Base-by-base conservation (phyloP, 2,888 invertebrate species). In the Phortica magna region DNA sequence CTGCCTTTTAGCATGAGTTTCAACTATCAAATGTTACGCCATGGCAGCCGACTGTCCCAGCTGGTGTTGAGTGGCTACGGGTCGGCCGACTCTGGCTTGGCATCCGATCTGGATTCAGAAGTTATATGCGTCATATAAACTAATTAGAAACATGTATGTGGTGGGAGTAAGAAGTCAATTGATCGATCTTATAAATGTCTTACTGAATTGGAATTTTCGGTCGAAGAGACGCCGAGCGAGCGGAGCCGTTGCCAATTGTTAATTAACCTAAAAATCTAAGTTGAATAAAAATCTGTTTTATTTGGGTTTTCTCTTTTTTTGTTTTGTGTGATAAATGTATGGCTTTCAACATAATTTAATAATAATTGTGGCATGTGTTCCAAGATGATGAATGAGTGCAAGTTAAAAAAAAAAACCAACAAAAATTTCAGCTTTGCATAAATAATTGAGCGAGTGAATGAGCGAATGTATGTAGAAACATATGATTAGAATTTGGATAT, bases 191-290 rank as follows among this genome's bases (percentile, higher is more conserved):
- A 2, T 53, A n/a, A 10, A 53, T n/a, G 53, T 3, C 3, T 53
- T 14, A 6, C 12, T 6, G 31, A 31, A 31, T 31, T 22, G 59
- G 59, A 17, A 10, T 59, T 59, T 17, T 9, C 9, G 64, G 64
- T 14, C 4, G 39, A 10, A 59, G 14, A n/a, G 7, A n/a, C 59
- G 19, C 2, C 14, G 48, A 59, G 59, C 59, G 59, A 59, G 14
- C 14, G 64, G 5, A 31, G 22, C 22, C 31, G 31, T 22, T 61
- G 31, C 55, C 53, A 71, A 71, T 55, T 71, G 55, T 71, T 71
- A 71, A 71, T 71, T 71, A 71, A 71, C 70, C 55, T 71, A 55
- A 31, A 71, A 71, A 71, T 71, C 31, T 55, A 71, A 55, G 39
- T 22, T 64, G 7, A 7, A 48, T 59, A 17, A 65, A 65, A 14